Percentiles rank a stretch among this genome's conserved stretches.
These are phyloP conservation scores for Agonopterix arenella DNA, from an alignment of 2,888 invertebrate species.

Conservation along the genomic window DNA sequence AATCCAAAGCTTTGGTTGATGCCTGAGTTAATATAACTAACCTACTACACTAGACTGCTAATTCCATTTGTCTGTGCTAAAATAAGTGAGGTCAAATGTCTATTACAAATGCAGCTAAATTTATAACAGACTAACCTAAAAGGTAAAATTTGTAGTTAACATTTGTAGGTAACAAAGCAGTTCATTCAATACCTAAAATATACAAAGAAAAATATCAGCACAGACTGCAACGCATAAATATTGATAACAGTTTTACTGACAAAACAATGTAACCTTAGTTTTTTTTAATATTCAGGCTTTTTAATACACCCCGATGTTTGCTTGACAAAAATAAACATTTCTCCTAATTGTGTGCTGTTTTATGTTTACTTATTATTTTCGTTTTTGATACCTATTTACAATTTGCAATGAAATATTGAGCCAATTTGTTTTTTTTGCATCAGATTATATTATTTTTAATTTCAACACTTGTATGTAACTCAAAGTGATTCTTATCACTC, in stretches of 20 bases:
- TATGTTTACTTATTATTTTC: background rate
- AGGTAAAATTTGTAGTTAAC: background rate
- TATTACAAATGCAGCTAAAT: constrained; percentile 6
- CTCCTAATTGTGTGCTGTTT: background rate
- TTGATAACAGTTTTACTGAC: constrained; percentile 5
- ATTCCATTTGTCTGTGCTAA: constrained; percentile 10
- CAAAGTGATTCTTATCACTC: no score
- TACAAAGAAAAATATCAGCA: background rate
- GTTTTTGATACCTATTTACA: background rate
- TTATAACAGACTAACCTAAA: constrained; percentile 9
- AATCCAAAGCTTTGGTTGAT: constrained; percentile 10
- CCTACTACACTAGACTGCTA: constrained; percentile 13
- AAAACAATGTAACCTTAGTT: constrained; percentile 3
- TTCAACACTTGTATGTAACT: no score
- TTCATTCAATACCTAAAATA: background rate
- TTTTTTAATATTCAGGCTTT: constrained; percentile 1
- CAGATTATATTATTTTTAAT: no score
- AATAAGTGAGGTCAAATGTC: constrained; percentile 14
- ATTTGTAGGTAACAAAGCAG: background rate
- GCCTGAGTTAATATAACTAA: constrained; percentile 33
- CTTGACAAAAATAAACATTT: constrained; percentile 1
- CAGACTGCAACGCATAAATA: background rate
- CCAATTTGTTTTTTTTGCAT: no score
- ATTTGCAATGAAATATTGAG: no score
- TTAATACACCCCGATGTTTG: background rate